Conservation (phyloP, 2,888 invertebrate species). For the Protonemura montana region DNA sequence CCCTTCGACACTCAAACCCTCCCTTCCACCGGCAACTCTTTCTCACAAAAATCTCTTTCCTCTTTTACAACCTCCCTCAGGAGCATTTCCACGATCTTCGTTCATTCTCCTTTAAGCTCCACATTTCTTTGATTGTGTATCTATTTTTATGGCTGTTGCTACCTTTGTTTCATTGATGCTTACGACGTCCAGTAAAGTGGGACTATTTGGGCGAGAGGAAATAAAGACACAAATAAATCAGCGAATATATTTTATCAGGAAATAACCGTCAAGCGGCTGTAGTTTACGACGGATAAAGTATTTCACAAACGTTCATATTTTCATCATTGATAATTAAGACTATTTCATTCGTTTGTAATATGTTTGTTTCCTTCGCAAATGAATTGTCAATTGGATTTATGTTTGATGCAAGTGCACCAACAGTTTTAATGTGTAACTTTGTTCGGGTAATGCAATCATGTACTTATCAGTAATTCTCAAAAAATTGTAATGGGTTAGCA, state of each 20-base stretch:
- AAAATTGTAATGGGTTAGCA: no score
- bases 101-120: constrained; percentile 31
- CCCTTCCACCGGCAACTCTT: constrained; percentile 21
- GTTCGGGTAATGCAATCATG: constrained; percentile 14
- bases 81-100: constrained; percentile 36
- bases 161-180: constrained; percentile 37
- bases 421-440: background rate
- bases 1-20: constrained; percentile 43
- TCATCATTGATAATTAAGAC: background rate
- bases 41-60: constrained; percentile 19
- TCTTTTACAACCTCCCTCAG: constrained; percentile 44
- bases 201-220: constrained; percentile 26
- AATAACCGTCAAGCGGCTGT: background rate
- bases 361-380: background rate
- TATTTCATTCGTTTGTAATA: background rate
- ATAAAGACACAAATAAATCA: constrained; percentile 27
- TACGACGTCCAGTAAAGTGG: constrained; percentile 28
- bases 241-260: background rate
- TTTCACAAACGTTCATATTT: background rate
- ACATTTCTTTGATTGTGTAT: constrained; percentile 32
- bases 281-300: background rate
- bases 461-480: constrained; percentile 31
- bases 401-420: background rate
- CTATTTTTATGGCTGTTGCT: constrained; percentile 36
- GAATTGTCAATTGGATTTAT: background rate